Percentiles rank a stretch among this genome's conserved stretches.
Conservation (phyloP, 2,888 invertebrate genomes). For the Sturmia bella region DNA sequence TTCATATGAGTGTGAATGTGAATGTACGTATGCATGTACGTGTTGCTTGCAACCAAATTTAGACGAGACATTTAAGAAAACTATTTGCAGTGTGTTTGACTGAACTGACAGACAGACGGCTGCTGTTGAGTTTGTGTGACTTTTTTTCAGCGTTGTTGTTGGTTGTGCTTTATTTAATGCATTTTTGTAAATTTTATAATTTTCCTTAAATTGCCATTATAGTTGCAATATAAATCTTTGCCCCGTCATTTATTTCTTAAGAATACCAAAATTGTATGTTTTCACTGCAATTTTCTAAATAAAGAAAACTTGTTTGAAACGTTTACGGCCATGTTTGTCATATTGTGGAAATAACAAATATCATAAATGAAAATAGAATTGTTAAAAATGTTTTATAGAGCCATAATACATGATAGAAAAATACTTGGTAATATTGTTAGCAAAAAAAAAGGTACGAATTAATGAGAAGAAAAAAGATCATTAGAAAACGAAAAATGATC, state of each 20-base stretch:
- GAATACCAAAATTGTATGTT: constrained; percentile 42
- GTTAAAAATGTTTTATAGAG: constrained; percentile 26
- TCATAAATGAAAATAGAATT: constrained; percentile 28
- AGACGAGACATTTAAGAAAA: constrained; percentile 64
- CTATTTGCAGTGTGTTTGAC: constrained; percentile 33
- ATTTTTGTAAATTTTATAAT: constrained; percentile 28
- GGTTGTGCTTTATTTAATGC: neutral
- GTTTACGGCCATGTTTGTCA: constrained; percentile 34
- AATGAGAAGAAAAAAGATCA: neutral
- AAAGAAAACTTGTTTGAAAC: constrained; percentile 51
- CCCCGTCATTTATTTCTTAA: constrained; percentile 53
- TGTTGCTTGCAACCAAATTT: constrained; percentile 49
- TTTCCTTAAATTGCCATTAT: constrained; percentile 38
- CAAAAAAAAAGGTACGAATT: neutral
- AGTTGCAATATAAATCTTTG: constrained; percentile 39
- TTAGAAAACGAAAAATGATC: neutral
- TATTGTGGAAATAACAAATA: constrained; percentile 19
- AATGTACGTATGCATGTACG: constrained; percentile 29
- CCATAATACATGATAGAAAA: constrained; percentile 13
- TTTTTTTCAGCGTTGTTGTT: constrained; percentile 23
- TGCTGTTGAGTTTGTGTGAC: constrained; percentile 23
- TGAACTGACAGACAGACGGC: neutral
- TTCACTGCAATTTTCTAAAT: constrained; percentile 47
- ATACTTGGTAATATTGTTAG: no score
- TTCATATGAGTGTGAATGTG: neutral